Evolutionary conservation across 2,797 vertebrate species (phyloP).

Genomic region (Lagodon rhomboides): DNA sequence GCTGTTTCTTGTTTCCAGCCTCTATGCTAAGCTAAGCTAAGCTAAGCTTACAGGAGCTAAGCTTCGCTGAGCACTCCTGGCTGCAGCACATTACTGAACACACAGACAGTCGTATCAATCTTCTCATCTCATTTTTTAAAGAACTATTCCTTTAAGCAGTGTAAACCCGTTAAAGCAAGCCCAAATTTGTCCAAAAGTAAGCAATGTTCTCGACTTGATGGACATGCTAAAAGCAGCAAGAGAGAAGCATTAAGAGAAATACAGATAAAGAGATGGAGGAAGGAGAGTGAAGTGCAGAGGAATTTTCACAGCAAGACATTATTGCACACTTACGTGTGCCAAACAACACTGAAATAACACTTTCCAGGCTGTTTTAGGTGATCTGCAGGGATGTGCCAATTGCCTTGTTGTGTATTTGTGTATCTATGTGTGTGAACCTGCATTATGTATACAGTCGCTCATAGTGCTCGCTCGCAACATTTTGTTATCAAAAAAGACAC

Average conservation of each 20-base stretch:
- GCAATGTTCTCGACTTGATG: constrained; percentile 49
- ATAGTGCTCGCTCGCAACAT: background rate
- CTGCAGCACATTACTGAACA: background rate
- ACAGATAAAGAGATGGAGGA: constrained; percentile 11
- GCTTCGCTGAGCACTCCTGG: background rate
- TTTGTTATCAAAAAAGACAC: background rate
- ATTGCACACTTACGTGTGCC: constrained; percentile 67
- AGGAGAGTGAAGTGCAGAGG: constrained; percentile 8
- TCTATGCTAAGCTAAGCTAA: background rate
- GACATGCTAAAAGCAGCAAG: constrained; percentile 12
- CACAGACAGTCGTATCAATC: background rate
- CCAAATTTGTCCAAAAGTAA: constrained; percentile 6
- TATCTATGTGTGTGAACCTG: background rate
- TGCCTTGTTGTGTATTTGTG: constrained; percentile 28
- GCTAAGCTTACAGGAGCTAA: background rate
- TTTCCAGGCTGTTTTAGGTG: constrained; percentile 56
- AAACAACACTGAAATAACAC: constrained; percentile 63
- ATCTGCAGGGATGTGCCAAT: constrained; percentile 39
- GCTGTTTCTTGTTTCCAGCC: no score
- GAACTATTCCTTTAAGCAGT: background rate
- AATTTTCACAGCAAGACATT: constrained; percentile 74
- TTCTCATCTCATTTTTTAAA: background rate
- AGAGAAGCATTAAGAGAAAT: background rate
- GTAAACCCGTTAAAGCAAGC: background rate
- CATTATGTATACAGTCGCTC: background rate